Conservation (phyloP, 1,140 invertebrate genomes). For the Aphidius ervi region DNA sequence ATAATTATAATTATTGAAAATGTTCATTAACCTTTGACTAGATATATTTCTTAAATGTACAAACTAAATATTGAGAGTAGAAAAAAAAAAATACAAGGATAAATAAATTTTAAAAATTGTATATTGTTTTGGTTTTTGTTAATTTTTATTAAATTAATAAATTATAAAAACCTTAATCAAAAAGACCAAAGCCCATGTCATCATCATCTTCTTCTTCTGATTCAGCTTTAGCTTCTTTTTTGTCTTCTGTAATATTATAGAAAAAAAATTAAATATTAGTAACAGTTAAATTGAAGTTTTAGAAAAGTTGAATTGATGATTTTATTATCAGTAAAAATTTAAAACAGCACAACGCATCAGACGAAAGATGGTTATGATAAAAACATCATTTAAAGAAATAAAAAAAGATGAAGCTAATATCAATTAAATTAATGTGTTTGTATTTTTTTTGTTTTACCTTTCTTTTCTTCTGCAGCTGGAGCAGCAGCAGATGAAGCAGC, state of each 20-base stretch:
- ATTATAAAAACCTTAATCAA: constrained; percentile 59
- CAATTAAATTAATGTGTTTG: constrained; percentile 2
- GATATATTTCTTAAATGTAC: too few species aligned
- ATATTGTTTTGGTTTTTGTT: too few species aligned
- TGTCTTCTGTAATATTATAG: constrained; percentile 54
- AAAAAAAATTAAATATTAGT: neutral
- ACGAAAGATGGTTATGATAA: constrained; percentile 62
- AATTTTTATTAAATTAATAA: too few species aligned
- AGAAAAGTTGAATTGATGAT: constrained; percentile 14
- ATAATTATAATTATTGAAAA: too few species aligned
- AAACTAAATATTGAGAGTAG: too few species aligned
- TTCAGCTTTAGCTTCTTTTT: constrained; percentile 66
- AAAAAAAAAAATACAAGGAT: too few species aligned
- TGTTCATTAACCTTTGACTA: too few species aligned
- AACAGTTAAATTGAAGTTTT: neutral
- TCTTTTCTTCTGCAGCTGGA: constrained; percentile 64
- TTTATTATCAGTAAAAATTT: constrained; percentile 26
- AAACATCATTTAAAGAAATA: constrained; percentile 47
- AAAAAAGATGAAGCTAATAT: neutral
- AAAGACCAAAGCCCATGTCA: constrained; percentile 83
- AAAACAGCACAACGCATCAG: constrained; percentile 52
- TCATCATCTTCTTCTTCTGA: constrained; percentile 74
- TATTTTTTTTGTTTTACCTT: constrained; percentile 52
- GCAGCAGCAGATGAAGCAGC: constrained; percentile 57
- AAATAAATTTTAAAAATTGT: too few species aligned